Conservation (phyloP, 2,113 vertebrate species). For the Dascyllus trimaculatus region DNA sequence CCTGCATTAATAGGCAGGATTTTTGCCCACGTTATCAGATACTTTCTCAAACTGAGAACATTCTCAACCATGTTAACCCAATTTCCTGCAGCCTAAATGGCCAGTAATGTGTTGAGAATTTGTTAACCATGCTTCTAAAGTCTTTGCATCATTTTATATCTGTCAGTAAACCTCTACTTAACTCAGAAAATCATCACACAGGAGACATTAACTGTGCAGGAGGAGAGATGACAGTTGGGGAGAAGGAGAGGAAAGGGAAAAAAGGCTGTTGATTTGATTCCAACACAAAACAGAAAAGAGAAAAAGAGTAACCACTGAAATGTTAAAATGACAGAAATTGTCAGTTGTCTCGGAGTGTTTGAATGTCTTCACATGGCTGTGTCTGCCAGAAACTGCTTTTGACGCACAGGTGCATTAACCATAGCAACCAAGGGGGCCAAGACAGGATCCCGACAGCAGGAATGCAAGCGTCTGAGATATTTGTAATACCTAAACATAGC, state of each 20-base stretch:
- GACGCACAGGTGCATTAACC: conserved; percentile 77
- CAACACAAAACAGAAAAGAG: not conserved
- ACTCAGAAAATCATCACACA: conserved; percentile 12
- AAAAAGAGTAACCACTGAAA: not conserved
- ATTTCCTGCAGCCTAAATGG: conserved; percentile 53
- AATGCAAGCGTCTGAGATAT: conserved; percentile 79
- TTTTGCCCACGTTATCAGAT: conserved; percentile 52
- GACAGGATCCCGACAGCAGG: conserved; percentile 63
- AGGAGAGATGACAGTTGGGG: not conserved
- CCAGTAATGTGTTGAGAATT: conserved; percentile 22
- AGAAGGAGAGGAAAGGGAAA: not conserved
- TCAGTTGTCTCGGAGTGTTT: not conserved
- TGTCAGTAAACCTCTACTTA: conserved; percentile 48
- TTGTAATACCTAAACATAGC: conserved; percentile 83
- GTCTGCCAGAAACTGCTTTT: conserved; percentile 46
- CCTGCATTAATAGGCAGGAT: conserved; percentile 42
- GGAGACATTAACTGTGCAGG: conserved; percentile 2
- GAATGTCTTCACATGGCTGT: conserved; percentile 21
- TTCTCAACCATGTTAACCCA: conserved; percentile 54
- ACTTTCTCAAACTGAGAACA: conserved; percentile 55
- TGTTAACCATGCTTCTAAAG: conserved; percentile 5
- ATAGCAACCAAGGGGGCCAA: conserved; percentile 68
- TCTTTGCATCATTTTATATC: conserved; percentile 20
- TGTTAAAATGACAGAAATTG: conserved; percentile 1
- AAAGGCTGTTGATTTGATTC: not conserved